Conservation (phyloP, 2,113 vertebrate species). For the Typhlomys cinereus region DNA sequence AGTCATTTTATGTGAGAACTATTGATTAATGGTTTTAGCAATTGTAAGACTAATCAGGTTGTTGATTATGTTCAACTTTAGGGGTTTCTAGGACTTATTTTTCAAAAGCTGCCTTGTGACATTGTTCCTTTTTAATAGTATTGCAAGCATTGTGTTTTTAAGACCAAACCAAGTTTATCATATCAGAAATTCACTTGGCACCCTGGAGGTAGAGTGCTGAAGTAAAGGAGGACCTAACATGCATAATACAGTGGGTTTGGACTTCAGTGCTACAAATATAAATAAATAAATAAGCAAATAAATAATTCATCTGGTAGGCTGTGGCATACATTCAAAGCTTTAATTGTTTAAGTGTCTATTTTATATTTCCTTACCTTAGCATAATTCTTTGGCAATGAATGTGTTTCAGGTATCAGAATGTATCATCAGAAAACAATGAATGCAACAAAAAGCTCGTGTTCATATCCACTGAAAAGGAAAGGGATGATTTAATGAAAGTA, state of each 20-base stretch:
- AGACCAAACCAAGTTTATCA: conserved; percentile 30
- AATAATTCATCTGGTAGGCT: conserved; percentile 22
- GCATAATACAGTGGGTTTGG: no score
- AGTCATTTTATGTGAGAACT: not conserved
- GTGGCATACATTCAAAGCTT: not conserved
- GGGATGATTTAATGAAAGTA: not conserved
- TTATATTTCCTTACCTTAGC: conserved; percentile 47
- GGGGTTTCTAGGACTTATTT: not conserved
- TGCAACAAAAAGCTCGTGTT: not conserved
- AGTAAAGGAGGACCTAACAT: no score
- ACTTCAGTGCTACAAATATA: not conserved
- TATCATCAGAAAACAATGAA: conserved; percentile 22
- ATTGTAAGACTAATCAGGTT: conserved; percentile 3
- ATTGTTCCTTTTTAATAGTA: not conserved
- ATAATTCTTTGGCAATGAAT: not conserved
- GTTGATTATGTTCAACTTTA: conserved; percentile 1
- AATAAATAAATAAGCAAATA: not conserved
- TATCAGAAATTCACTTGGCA: not conserved
- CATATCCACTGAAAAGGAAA: not conserved
- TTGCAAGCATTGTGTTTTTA: not conserved
- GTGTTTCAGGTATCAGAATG: conserved; percentile 3
- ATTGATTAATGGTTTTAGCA: not conserved
- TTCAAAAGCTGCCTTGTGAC: conserved; percentile 37
- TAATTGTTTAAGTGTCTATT: conserved; percentile 23
- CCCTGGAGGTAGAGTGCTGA: not conserved